Evolutionary conservation across 2,113 vertebrate species (phyloP), one percentile per base, ranked within the genome.

Genomic region (Melanerpes formicivorus): DNA sequence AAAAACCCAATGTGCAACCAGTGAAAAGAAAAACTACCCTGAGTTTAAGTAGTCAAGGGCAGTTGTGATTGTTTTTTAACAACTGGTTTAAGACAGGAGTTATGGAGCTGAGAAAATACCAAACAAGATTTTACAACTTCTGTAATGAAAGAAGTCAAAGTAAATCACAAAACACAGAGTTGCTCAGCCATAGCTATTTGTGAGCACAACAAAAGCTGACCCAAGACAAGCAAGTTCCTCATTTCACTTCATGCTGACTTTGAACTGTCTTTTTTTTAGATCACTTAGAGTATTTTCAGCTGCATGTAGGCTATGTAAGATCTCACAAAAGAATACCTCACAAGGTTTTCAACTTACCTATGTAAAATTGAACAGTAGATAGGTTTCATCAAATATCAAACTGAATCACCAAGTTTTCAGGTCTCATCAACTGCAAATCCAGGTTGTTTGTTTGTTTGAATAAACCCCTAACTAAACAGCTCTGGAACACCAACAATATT

Each of bases 221-320:
- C 70, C 59, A n/a, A 88, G 15, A 46, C 63, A 84, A 84, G 46
- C 14, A 69, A 95, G 92, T 94, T 95, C 89, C 83, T 84, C 5
- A 3, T 94, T 96, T 92, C 63, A 87, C 29, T 72, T 88, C 50
- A 79, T 2, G 5, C 21, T 66, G 37, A 73, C 62, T 90, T 80
- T 60, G 48, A 88, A 73, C 2, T 26, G 25, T 3, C 21, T 80
- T 88, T 54, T 54, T 69, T 55, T 30, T 48, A 71, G 37, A 14
- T 62, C 8, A 2, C 23, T 90, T 85, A 29, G 50, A 74, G 16
- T 76, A 58, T 48, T 95, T 93, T 65, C 65, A 90, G 34, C 29
- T 52, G 18, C 58, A 66, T 0, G 0, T 8, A 21, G 8, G 6
- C 76, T 25, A 11, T 7, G 1, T 18, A 62, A 73, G 40, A 63